These are phyloP conservation scores for Harpalus rubripes DNA, from an alignment of 2,888 invertebrate genomes.

Conservation along the genomic window DNA sequence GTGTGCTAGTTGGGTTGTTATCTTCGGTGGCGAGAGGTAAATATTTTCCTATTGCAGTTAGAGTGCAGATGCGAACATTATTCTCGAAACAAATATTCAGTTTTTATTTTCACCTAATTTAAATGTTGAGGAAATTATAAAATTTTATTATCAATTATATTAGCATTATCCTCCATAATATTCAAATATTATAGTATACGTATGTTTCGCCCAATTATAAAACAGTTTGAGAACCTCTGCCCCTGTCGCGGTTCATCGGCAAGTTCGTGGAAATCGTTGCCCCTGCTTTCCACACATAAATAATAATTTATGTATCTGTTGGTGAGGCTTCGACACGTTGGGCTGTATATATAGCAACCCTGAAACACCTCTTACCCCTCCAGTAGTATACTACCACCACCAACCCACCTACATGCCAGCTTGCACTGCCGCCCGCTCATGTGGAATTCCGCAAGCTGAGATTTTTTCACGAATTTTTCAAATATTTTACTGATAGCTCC, in stretches of 20 bases:
- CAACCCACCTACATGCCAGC: slow-evolving; percentile 17
- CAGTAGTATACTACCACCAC: neutral
- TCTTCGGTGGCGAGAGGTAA: too few species aligned
- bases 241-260: neutral
- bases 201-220: neutral
- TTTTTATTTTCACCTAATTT: too few species aligned
- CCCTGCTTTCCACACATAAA: slow-evolving; percentile 50
- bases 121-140: too few species aligned
- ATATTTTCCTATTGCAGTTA: too few species aligned
- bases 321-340: slow-evolving; percentile 38
- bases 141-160: too few species aligned
- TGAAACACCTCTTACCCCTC: neutral
- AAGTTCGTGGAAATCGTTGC: slow-evolving; percentile 34
- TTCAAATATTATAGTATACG: neutral
- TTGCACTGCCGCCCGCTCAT: slow-evolving; percentile 38
- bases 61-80: too few species aligned
- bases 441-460: slow-evolving; percentile 43
- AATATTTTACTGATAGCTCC: slow-evolving; percentile 41
- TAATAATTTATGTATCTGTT: slow-evolving; percentile 54
- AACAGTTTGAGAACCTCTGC: slow-evolving; percentile 2
- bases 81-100: too few species aligned
- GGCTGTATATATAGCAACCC: slow-evolving; percentile 30
- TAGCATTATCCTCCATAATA: too few species aligned
- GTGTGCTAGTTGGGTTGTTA: too few species aligned
- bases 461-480: slow-evolving; percentile 50